phyloP scores from a whole-genome alignment of 53 echinoderm and acorn worm genomes.

The Crossaster papposus region DNA sequence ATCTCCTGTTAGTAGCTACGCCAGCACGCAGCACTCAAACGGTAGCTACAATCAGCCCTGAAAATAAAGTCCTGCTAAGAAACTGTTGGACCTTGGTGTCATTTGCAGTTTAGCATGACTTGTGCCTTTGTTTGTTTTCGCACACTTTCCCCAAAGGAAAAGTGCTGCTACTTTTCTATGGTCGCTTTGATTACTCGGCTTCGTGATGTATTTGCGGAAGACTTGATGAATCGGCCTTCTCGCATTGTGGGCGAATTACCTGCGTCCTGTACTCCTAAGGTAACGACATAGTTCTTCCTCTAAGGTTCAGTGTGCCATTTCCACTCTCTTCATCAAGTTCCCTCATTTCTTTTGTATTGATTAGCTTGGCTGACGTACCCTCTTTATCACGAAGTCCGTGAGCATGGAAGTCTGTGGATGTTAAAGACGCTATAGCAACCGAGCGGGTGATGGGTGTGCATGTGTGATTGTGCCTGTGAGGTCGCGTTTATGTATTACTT shows the following conservation, averaged over 20 bases:
- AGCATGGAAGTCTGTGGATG: constrained; percentile 18
- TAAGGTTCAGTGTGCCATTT: neutral
- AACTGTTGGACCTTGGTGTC: neutral
- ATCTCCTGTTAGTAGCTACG: no score
- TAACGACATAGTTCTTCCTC: neutral
- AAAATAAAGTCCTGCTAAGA: neutral
- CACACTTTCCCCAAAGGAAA: neutral
- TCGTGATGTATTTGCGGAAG: constrained; percentile 10
- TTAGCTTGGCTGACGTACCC: constrained; percentile 13
- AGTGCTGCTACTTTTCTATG: neutral
- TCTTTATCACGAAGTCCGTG: neutral
- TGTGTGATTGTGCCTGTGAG: neutral
- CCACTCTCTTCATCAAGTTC: neutral
- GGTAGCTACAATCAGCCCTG: no score
- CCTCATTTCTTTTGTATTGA: neutral
- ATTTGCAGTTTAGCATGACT: neutral
- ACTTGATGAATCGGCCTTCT: constrained; percentile 24
- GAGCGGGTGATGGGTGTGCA: no score
- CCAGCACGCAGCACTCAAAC: no score
- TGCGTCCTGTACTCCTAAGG: neutral
- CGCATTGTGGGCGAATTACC: neutral
- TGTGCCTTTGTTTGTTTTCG: neutral
- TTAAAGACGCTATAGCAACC: constrained; percentile 24
- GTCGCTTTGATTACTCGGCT: constrained; percentile 8
- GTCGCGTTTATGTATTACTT: neutral